A percentile compares a stretch with the other conserved stretches of the same genome.
phyloP scores from a whole-genome alignment of 2,888 invertebrate species.

The Cancer borealis region DNA sequence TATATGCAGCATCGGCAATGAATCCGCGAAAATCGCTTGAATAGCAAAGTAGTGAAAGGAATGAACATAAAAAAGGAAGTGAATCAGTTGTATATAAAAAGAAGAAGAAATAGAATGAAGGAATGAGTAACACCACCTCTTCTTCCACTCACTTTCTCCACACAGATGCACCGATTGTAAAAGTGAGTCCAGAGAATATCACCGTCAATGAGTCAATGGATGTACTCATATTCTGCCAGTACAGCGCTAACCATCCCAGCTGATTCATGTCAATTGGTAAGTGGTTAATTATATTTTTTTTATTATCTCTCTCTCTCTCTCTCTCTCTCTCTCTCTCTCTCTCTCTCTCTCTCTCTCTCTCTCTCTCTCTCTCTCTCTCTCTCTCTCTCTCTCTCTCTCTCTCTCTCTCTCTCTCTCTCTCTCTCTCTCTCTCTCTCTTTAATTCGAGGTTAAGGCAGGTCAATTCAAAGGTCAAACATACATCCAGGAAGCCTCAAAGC shows the following conservation, averaged over 20 bases:
- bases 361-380: slow-evolving; percentile 12
- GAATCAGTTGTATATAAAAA: background rate
- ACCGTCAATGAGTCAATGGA: slow-evolving; percentile 89
- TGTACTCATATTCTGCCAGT: slow-evolving; percentile 88
- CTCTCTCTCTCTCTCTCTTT: background rate
- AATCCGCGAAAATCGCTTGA: too few species aligned
- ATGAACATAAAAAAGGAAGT: background rate
- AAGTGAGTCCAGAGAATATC: slow-evolving; percentile 87
- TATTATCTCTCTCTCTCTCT: slow-evolving; percentile 36
- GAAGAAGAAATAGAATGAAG: too few species aligned
- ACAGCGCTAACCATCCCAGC: slow-evolving; percentile 90
- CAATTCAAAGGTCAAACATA: background rate
- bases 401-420: too few species aligned
- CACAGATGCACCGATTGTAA: slow-evolving; percentile 91
- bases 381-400: slow-evolving; percentile 10
- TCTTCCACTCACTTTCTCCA: background rate
- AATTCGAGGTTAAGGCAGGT: background rate
- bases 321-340: slow-evolving; percentile 48
- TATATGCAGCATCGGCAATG: too few species aligned
- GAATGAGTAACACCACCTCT: background rate
- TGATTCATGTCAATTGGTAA: slow-evolving; percentile 90
- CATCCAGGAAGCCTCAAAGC: background rate
- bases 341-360: background rate
- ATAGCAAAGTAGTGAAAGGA: background rate
- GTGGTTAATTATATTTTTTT: slow-evolving; percentile 78